Conservation (phyloP, 2,888 invertebrate genomes). For the Dysmachus trigonus region DNA sequence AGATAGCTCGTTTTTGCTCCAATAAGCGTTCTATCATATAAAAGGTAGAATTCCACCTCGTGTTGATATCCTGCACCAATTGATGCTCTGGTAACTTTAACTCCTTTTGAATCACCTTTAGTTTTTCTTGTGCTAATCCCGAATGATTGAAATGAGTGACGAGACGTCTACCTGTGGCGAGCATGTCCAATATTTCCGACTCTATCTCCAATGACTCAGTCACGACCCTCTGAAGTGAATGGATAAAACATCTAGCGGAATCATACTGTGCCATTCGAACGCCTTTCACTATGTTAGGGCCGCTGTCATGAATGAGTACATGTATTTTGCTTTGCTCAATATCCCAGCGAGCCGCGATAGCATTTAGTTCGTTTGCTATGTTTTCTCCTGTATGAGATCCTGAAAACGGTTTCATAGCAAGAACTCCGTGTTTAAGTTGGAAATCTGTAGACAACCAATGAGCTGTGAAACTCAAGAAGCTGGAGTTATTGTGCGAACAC, state of each 20-base stretch:
- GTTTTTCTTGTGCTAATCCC: constrained; percentile 51
- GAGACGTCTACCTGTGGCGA: neutral
- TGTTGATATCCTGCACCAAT: constrained; percentile 48
- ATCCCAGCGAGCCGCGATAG: constrained; percentile 18
- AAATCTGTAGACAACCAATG: neutral
- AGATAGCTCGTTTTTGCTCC: constrained; percentile 39
- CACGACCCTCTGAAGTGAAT: constrained; percentile 41
- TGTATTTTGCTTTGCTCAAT: constrained; percentile 31
- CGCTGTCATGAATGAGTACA: constrained; percentile 34
- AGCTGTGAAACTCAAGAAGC: neutral
- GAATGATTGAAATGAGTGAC: constrained; percentile 53
- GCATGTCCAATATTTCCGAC: neutral
- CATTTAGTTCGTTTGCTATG: constrained; percentile 36
- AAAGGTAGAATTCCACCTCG: constrained; percentile 44
- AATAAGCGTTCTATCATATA: constrained; percentile 33
- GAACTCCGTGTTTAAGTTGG: neutral
- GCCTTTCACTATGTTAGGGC: constrained; percentile 45
- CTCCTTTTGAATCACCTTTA: constrained; percentile 50
- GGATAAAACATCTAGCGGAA: constrained; percentile 43
- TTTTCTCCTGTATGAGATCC: neutral
- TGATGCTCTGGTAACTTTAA: constrained; percentile 51
- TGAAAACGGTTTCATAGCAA: neutral
- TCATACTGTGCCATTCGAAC: constrained; percentile 35
- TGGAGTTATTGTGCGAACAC: neutral
- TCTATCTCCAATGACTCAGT: neutral